Evolutionary conservation across 2,888 invertebrate species (phyloP).

Genomic region (Pristionchus entomophagus): DNA sequence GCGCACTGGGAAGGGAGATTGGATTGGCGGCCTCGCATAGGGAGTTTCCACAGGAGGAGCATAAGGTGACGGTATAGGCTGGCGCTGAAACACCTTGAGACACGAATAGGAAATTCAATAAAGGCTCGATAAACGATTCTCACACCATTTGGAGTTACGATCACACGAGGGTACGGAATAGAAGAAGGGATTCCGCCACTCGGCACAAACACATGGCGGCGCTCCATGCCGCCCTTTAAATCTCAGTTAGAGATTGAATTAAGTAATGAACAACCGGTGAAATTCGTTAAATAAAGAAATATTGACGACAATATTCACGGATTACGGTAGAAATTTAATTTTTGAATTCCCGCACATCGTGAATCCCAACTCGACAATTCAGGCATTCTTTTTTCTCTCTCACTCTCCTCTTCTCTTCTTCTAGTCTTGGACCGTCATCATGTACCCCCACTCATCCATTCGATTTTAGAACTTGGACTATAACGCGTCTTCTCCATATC

Average conservation of each 20-base stretch:
- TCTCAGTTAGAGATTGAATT: too few species aligned
- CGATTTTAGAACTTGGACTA: too few species aligned
- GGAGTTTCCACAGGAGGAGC: not conserved
- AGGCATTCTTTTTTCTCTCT: not conserved
- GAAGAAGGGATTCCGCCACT: not conserved
- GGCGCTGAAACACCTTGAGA: not conserved
- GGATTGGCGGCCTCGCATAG: not conserved
- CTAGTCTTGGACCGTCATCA: slow-evolving; percentile 11
- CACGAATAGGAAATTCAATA: not conserved
- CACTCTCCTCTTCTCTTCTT: not conserved
- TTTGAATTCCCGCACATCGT: too few species aligned
- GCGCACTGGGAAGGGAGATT: not conserved
- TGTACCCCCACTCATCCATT: not conserved
- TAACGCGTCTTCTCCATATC: too few species aligned
- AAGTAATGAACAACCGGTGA: too few species aligned
- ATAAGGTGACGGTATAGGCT: not conserved
- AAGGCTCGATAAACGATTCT: not conserved
- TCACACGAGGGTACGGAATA: not conserved
- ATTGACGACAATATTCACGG: too few species aligned
- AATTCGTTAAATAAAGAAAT: too few species aligned
- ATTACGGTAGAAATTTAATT: too few species aligned
- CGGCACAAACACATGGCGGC: not conserved
- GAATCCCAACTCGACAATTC: too few species aligned
- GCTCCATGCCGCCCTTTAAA: not conserved
- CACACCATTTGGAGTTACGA: not conserved